Percentiles rank a stretch among this genome's conserved stretches.
These are phyloP conservation scores for Aphis craccivora DNA, from an alignment of 1,140 invertebrate species.

Conservation along the genomic window DNA sequence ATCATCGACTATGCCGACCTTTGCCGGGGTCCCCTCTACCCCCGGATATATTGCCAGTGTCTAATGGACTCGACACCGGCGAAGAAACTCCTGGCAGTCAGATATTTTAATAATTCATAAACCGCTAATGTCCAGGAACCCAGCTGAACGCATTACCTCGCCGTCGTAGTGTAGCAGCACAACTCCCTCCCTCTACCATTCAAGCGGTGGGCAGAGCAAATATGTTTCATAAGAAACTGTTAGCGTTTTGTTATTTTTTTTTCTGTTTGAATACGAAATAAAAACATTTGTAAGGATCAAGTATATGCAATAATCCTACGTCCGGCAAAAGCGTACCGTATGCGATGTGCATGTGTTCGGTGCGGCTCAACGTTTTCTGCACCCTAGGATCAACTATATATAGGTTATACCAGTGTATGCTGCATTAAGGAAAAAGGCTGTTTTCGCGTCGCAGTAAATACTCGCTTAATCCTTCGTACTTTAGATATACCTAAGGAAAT, in stretches of 20 bases:
- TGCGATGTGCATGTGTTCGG: background rate
- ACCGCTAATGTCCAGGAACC: slow-evolving; percentile 56
- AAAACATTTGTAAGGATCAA: slow-evolving; percentile 54
- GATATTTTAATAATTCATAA: slow-evolving; percentile 57
- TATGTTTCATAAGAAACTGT: slow-evolving; percentile 13
- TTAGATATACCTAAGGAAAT: background rate
- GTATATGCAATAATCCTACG: slow-evolving; percentile 20
- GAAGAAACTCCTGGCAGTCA: slow-evolving; percentile 49
- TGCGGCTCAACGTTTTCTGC: background rate
- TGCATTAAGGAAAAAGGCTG: background rate
- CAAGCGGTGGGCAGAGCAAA: background rate
- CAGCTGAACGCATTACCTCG: slow-evolving; percentile 50
- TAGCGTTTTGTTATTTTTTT: background rate
- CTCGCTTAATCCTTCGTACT: background rate
- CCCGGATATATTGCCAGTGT: slow-evolving; percentile 45
- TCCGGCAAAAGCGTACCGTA: background rate
- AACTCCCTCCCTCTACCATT: background rate
- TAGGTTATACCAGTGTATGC: too few species aligned
- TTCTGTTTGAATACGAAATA: background rate
- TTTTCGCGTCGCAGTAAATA: background rate
- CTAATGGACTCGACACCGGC: slow-evolving; percentile 42
- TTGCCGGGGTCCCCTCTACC: background rate
- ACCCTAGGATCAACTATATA: background rate
- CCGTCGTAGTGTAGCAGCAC: background rate
- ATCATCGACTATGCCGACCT: slow-evolving; percentile 25